Base-by-base conservation (phyloP, 2,888 invertebrate species). In the Meta bourneti region DNA sequence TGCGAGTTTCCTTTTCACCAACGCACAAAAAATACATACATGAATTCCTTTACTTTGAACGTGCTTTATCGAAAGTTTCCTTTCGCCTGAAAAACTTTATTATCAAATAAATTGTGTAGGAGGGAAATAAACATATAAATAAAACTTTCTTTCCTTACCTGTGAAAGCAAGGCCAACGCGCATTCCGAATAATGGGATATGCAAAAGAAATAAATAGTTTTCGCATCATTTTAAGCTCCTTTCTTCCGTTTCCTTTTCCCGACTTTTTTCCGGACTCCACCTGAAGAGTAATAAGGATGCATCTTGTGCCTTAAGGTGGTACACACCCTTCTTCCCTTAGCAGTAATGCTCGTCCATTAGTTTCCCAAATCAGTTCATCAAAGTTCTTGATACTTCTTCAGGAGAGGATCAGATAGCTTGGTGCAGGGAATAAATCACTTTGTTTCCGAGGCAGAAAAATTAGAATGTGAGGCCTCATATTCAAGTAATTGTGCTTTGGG, bases 171-270 rank as follows among this genome's bases (percentile, higher is more conserved):
- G 84, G 74, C 61, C 54, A 72, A 75, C 84, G 84, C 52, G 61
- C 74, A 84, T 84, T 75, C 52, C 61, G 48, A 88, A 88, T 88
- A 88, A 88, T 88, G 88, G 88, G 81, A 74, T 81, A 88, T 88
- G 88, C 88, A 88, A 88, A 88, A 81, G 88, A 88, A 88, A 88
- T 88, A 81, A 88, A 88, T 88, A 81, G 88, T 81, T 81, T 88
- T 75, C 81, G 80, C 81, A 81, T 81, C 75, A 88, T 81, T 88
- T 88, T 81, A 81, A 88, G 88, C 61, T 71, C 75, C 72, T 88
- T 88, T 88, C 88, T 88, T 82, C 71, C 70, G 61, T 61, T 61
- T 61, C 7, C 48, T 69, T 48, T 75, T 85, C 48, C 72, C 70
- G 54, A 13, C 69, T 84, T 82, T 54, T 81, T 88, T 54, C 75